phyloP scores from a whole-genome alignment of 2,888 invertebrate species.

The Ichneumoninae sp. region DNA sequence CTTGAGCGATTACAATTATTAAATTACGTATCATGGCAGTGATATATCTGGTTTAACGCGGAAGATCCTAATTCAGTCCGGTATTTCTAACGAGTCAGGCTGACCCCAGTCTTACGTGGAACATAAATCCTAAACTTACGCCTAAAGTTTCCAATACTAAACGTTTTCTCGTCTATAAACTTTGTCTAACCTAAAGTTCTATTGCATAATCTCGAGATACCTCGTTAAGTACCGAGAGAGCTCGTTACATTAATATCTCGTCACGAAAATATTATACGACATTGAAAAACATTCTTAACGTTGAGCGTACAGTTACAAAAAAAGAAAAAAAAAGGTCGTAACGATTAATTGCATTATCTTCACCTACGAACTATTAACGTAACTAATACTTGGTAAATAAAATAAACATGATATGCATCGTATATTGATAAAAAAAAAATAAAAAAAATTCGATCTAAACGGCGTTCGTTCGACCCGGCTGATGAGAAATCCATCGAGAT shows the following conservation, averaged over 20 bases:
- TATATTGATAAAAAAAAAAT: constrained; percentile 24
- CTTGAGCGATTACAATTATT: constrained; percentile 45
- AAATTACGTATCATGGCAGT: constrained; percentile 76
- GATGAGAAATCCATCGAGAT: not conserved
- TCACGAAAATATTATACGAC: constrained; percentile 11
- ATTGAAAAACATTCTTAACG: constrained; percentile 8
- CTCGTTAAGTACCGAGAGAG: not conserved
- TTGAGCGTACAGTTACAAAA: constrained; percentile 39
- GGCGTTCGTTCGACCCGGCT: not conserved
- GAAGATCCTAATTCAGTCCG: constrained; percentile 72
- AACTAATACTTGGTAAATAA: constrained; percentile 56
- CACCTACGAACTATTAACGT: constrained; percentile 30
- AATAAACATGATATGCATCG: constrained; percentile 43
- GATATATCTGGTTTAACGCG: constrained; percentile 77
- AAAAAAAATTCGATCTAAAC: not conserved
- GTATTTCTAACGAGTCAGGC: constrained; percentile 71
- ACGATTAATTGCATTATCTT: constrained; percentile 62
- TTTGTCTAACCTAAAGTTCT: constrained; percentile 15
- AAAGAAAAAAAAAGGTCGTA: constrained; percentile 31
- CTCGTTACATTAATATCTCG: not conserved
- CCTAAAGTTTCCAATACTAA: constrained; percentile 36
- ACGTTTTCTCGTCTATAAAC: constrained; percentile 6
- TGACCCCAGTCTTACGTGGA: constrained; percentile 78
- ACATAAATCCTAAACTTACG: constrained; percentile 43
- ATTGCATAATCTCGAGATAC: not conserved